Evolutionary conservation across 2,797 vertebrate genomes (phyloP).

Genomic region (Coregonus ussuriensis): DNA sequence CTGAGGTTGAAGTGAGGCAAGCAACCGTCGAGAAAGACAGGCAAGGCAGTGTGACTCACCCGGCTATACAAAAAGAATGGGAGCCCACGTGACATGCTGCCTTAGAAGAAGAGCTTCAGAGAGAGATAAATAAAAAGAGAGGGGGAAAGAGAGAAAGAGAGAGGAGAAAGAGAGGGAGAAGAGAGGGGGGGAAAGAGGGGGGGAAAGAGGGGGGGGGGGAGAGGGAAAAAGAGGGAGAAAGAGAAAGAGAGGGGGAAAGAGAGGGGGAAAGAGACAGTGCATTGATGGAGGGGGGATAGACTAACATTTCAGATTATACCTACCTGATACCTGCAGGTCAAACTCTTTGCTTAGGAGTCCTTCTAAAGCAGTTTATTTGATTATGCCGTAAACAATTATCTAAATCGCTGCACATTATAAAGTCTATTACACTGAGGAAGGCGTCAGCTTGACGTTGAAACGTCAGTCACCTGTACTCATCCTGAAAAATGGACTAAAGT

Average conservation of each 20-base stretch:
- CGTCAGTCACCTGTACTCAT: too few species aligned
- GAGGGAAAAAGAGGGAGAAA: too few species aligned
- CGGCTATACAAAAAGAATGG: neutral
- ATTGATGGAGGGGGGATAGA: slow-evolving; percentile 39
- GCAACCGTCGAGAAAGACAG: slow-evolving; percentile 20
- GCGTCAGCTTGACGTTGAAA: too few species aligned
- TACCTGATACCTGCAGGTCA: neutral
- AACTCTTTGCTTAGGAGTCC: neutral
- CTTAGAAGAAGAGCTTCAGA: neutral
- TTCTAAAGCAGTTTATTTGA: neutral
- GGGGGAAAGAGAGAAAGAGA: too few species aligned
- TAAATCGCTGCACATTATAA: too few species aligned
- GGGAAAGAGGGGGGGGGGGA: too few species aligned
- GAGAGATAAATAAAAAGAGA: neutral
- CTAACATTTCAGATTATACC: neutral
- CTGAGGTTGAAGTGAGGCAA: slow-evolving; percentile 7
- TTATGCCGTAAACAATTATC: too few species aligned
- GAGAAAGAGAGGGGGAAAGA: accelerated
- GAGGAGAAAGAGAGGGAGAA: too few species aligned
- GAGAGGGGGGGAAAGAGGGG: too few species aligned
- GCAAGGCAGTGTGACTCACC: slow-evolving; percentile 45
- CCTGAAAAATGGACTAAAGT: too few species aligned
- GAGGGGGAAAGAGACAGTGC: slow-evolving; percentile 3
- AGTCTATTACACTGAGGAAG: too few species aligned
- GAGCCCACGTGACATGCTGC: too few species aligned